Evolutionary conservation across 2,888 invertebrate genomes (phyloP), one percentile per base, ranked within the genome.

Genomic region (Zaprionus lineosus): DNA sequence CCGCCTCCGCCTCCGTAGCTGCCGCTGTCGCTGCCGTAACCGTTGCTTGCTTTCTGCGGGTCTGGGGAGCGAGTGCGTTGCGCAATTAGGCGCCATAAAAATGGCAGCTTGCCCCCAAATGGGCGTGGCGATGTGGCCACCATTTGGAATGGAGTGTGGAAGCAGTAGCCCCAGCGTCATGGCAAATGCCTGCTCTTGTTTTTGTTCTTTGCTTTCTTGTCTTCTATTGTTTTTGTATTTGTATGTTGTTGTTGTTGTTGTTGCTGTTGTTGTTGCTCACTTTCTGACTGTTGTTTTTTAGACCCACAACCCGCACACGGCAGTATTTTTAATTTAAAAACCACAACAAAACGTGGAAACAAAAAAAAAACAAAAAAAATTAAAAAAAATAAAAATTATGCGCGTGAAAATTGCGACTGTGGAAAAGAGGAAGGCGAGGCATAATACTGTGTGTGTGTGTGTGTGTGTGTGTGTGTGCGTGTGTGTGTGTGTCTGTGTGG

Each of bases 51-150:
- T 14, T 61, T 50, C 44, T 52, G 48, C 39, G 50, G 59, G 50
- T 47, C 39, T 18, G 26, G 24, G 11, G 24, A 24, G n/a, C n/a
- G 55, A 41, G 60, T 53, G 34, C 55, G 52, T 44, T 68, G 72
- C 50, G 82, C 86, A 87, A 87, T 87, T 87, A 87, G 86, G 84
- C 86, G 71, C 84, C 77, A 83, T 87, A 86, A 86, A 87, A 84
- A 81, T 84, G 81, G 81, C 74, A 50, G 53, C 28, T 63, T 52
- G 46, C 59, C 58, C 58, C 62, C 62, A 67, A 39, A 55, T 67
- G 73, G 71, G 71, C 71, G 73, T 71, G 70, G 68, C 40, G 9
- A 0, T 37, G 43, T 51, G 53, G 16, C 37, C 26, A 41, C 11
- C 48, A 19, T 33, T 34, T 15, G 19, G 33, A 39, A 19, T 28